These are phyloP conservation scores for Nannospalax galili DNA, from an alignment of 2,113 vertebrate species.

Conservation along the genomic window DNA sequence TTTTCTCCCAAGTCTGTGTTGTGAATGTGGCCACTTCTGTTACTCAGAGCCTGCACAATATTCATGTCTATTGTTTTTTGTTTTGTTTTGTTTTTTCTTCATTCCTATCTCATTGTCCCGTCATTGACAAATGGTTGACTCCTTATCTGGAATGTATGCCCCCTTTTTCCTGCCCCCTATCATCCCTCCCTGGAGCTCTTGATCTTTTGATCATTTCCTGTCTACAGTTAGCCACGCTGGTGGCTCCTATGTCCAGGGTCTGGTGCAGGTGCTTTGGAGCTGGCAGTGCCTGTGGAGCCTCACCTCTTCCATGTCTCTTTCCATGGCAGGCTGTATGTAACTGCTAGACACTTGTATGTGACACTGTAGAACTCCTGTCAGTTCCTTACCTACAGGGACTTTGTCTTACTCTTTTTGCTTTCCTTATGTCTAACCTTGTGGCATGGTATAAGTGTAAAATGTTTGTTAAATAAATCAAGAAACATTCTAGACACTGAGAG, in stretches of 20 bases:
- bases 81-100: neutral
- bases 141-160: neutral
- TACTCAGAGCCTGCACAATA: neutral
- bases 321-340: neutral
- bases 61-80: neutral
- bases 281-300: neutral
- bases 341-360: neutral
- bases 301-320: neutral
- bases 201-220: neutral
- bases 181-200: neutral
- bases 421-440: neutral
- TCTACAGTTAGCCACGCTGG: neutral
- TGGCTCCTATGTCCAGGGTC: neutral
- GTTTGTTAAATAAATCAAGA: neutral
- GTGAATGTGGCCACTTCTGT: neutral
- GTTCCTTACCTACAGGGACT: neutral
- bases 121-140: neutral
- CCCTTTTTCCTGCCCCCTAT: neutral
- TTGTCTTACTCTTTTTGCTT: neutral
- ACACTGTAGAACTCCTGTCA: neutral
- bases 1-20: neutral
- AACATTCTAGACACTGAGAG: neutral
- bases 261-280: neutral
- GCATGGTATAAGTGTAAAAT: neutral
- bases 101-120: neutral